These are phyloP conservation scores for Tetraneura akinire DNA, from an alignment of 1,140 invertebrate genomes.

Conservation along the genomic window DNA sequence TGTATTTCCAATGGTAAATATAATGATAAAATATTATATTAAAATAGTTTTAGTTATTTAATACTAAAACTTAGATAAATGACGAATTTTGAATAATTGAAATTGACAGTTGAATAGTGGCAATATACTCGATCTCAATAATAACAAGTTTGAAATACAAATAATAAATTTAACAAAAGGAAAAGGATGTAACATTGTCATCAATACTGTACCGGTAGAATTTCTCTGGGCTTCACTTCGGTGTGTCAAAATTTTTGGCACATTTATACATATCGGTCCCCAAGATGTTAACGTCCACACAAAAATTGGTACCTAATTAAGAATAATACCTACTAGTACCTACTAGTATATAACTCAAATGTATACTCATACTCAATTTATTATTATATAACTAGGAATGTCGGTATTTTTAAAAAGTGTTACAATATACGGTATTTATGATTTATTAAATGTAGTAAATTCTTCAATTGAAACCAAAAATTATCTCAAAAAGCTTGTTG, in stretches of 20 bases:
- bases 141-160: conserved; percentile 50
- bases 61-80: not conserved
- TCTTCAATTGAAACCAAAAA: conserved; percentile 16
- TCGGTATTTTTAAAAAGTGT: conserved; percentile 29
- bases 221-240: conserved; percentile 40
- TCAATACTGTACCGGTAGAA: conserved; percentile 38
- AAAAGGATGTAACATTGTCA: conserved; percentile 47
- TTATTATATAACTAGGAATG: conserved; percentile 41
- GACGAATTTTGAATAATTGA: not conserved
- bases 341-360: not conserved
- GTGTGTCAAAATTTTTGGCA: conserved; percentile 45
- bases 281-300: conserved; percentile 19
- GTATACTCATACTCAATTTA: not conserved
- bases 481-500: conserved; percentile 35
- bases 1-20: conserved; percentile 38
- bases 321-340: not conserved
- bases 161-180: conserved; percentile 50
- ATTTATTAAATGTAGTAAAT: conserved; percentile 13
- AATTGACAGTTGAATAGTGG: conserved; percentile 20
- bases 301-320: conserved; percentile 32
- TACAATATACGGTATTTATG: not conserved
- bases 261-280: conserved; percentile 36
- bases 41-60: conserved; percentile 1
- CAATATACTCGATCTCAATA: conserved; percentile 28
- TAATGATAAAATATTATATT: not conserved